Base-by-base conservation (phyloP, 2,888 invertebrate species). In the Glyphotaelius pellucidus region DNA sequence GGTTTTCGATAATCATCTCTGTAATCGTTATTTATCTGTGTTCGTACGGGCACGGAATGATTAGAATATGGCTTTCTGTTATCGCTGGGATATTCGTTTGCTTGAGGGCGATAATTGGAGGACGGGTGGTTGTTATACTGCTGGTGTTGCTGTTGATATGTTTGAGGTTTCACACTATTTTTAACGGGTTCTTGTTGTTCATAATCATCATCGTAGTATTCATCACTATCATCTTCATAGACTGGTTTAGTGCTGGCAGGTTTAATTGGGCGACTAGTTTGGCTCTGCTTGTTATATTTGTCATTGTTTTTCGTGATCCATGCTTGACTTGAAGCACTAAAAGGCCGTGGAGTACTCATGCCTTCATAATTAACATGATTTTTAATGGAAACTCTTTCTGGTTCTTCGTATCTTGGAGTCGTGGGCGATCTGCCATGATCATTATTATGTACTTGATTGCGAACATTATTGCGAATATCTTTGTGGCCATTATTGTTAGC, bases 341-440 rank as follows among this genome's bases (percentile, higher is more conserved):
- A 96, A 38, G 96, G 96, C 92, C 95, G 95, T 79, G 96, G 96
- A 67, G 96, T 96, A 93, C 95, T 96, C 94, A 96, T 95, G 79
- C 95, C 95, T 91, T 95, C 94, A 93, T 96, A 96, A 92, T 94
- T 94, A 81, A 95, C 94, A 90, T 93, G 93, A 31, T 93, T 91
- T 87, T 92, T 92, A 3, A 93, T 92, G 42, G 86, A 89, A 79
- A 30, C 31, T 84, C 90, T 86, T 90, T 93, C 89, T 85, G 93
- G 91, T 80, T 67, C 67, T 67, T 67, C 67, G 9, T 67, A 67
- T 67, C 67, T 67, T 87, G 90, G 80, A 92, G 89, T 91, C 92
- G 5, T 91, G 91, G 84, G 47, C 90, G 80, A n/a, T 80, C 80
- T 89, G 30, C 42, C 42, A n/a, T 38, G 30, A 79, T 89, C 35